These are phyloP conservation scores for Meghimatium bilineatum DNA, from an alignment of 2,888 invertebrate species.

Conservation along the genomic window DNA sequence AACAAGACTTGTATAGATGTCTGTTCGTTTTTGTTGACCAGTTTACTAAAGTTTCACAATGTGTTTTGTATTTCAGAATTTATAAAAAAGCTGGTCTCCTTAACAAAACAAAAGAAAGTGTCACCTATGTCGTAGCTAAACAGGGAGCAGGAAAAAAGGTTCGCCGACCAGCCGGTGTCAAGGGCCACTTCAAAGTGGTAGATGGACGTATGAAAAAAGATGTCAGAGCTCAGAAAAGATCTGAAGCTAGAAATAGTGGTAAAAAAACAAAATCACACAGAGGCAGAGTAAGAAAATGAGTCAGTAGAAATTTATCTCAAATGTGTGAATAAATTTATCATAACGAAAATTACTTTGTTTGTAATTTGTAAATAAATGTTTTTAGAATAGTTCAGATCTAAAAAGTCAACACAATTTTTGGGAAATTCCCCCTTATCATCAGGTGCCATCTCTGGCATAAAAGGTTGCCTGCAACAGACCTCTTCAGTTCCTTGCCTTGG, in stretches of 20 bases:
- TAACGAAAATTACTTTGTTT: neutral
- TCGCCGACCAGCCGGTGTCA: constrained; percentile 89
- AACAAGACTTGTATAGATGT: too few species aligned
- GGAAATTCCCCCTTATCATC: too few species aligned
- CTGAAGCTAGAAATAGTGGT: constrained; percentile 17
- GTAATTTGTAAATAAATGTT: too few species aligned
- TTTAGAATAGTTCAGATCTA: too few species aligned
- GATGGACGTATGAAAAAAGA: constrained; percentile 98
- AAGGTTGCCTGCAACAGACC: too few species aligned
- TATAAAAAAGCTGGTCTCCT: constrained; percentile 91
- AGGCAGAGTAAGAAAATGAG: constrained; percentile 25
- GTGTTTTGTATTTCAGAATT: constrained; percentile 80
- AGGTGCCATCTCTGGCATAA: too few species aligned
- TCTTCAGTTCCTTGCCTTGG: too few species aligned
- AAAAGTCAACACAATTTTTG: too few species aligned
- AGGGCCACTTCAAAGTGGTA: constrained; percentile 95
- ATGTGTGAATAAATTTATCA: neutral
- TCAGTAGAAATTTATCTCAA: neutral
- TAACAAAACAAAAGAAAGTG: constrained; percentile 86
- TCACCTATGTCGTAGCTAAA: constrained; percentile 95
- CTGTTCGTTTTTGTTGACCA: too few species aligned
- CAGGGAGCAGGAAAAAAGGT: constrained; percentile 85
- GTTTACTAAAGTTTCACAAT: neutral
- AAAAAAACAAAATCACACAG: constrained; percentile 14
- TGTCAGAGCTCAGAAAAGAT: constrained; percentile 67